Evolutionary conservation across 2,888 invertebrate species (phyloP), one percentile per base, ranked within the genome.

Genomic region (Ypsolopha scabrella): DNA sequence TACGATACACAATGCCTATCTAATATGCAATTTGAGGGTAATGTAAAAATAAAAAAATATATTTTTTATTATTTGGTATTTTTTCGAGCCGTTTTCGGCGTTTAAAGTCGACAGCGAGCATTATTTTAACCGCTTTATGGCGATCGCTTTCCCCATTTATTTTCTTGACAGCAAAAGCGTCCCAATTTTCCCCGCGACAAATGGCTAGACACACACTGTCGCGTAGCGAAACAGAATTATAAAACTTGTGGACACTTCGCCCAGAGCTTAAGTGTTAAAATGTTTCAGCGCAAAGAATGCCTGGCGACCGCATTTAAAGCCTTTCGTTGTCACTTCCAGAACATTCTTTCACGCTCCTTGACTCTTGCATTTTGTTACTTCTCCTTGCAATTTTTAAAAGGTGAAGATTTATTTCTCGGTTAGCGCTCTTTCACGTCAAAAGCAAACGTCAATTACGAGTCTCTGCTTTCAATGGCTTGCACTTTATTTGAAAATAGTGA

Each of bases 251-350:
- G 60, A 62, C 60, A 55, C 46, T 34, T 7, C 34, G 2, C n/a
- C n/a, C 46, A 33, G 55, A 58, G 60, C 64, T 64, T 75, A 78
- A 80, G 79, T 80, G 79, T 74, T 71, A 70, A 73, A 71, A 75
- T 75, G 68, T 75, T 78, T 76, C 65, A 59, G 67, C 64, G 64
- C 64, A 66, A 68, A 65, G 70, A 69, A 67, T 61, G 64, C 58
- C 63, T 63, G 62, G 66, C 64, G 66, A 39, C 48, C 38, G 48
- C 48, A 39, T 9, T 39, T 67, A 68, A 60, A 67, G 68, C 70
- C 70, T 69, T 70, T 63, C 65, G 63, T 64, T 68, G 68, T 65
- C 64, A 56, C 62, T 63, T 70, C 67, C 64, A 66, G 65, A 65
- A 62, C 62, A 65, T 36, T 39, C 38, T 48, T 14, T 44, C 44